Evolutionary conservation across 1,140 invertebrate species (phyloP), one percentile per base, ranked within the genome.

Genomic region (Zelostemma sp.): DNA sequence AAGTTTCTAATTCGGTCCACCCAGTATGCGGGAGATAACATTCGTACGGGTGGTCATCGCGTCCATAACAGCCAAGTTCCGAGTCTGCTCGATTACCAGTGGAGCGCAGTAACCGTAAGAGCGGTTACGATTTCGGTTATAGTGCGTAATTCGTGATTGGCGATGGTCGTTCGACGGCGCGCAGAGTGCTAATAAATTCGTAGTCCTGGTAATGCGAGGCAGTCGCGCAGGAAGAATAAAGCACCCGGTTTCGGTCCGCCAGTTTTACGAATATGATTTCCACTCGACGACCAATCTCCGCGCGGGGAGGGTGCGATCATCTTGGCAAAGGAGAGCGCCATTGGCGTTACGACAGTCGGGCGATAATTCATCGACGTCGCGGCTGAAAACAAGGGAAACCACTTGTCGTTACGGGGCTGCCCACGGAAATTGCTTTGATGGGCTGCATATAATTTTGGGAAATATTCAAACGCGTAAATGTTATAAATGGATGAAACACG

Each of bases 261-360:
- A 75, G 74, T 83, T 83, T 83, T 83, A 83, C 79, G 81, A 83
- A 83, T 82, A 83, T 83, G 80, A 80, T 83, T 82, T 80, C 75
- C 72, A 68, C 60, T 51, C 57, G 65, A 67, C 68, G 68, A 67
- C 64, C 72, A 62, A 68, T 74, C 70, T 28, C 25, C 25, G 8
- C 50, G 56, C 48, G 49, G 47, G 57, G 70, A 68, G 61, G 61
- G 68, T 68, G 56, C 41, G 58, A 74, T 75, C 68, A 66, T 75
- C 71, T 74, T 73, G 72, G 63, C 40, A 45, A 63, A 71, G 56
- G 64, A 72, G 71, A 73, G 72, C 57, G 33, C 60, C 62, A 74
- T 66, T 40, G 31, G 66, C 72, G 40, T 73, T 80, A 78, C 65
- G 63, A 70, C 76, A 77, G 76, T 64, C 66, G 62, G 58, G 72